Evolutionary conservation across 2,797 vertebrate genomes (phyloP).

Genomic region (Hyperoplus immaculatus): DNA sequence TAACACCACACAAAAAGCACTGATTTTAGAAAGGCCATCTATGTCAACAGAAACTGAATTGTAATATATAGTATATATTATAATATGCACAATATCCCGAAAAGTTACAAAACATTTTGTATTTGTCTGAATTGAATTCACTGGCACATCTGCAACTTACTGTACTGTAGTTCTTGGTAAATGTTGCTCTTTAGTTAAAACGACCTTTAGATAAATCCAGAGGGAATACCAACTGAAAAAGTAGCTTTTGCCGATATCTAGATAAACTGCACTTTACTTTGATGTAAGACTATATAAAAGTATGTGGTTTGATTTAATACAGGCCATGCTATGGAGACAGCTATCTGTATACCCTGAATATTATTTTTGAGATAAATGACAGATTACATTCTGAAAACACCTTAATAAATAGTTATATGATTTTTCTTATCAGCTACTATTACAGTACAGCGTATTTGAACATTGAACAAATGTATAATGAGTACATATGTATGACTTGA

Average conservation of each 20-base stretch:
- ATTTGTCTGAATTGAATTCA: background rate
- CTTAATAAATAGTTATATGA: background rate
- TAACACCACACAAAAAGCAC: slow-evolving; percentile 80
- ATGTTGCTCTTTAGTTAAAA: background rate
- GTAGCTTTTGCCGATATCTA: background rate
- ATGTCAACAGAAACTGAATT: slow-evolving; percentile 25
- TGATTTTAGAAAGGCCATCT: slow-evolving; percentile 38
- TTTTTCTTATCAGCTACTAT: background rate
- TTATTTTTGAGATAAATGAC: background rate
- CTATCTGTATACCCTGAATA: background rate
- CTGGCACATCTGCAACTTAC: background rate
- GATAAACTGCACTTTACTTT: slow-evolving; percentile 1
- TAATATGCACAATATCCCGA: background rate
- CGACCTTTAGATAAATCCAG: background rate
- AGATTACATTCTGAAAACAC: background rate
- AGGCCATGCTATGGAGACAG: background rate
- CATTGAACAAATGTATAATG: too few relatives aligned
- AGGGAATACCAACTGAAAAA: background rate
- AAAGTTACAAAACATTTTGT: background rate
- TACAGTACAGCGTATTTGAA: background rate
- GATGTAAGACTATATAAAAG: background rate
- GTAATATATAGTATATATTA: background rate
- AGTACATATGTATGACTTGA: background rate
- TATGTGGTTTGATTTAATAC: background rate
- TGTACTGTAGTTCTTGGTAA: background rate